Evolutionary conservation across 2,888 invertebrate species (phyloP).

Genomic region (Meiosimyza decipiens): DNA sequence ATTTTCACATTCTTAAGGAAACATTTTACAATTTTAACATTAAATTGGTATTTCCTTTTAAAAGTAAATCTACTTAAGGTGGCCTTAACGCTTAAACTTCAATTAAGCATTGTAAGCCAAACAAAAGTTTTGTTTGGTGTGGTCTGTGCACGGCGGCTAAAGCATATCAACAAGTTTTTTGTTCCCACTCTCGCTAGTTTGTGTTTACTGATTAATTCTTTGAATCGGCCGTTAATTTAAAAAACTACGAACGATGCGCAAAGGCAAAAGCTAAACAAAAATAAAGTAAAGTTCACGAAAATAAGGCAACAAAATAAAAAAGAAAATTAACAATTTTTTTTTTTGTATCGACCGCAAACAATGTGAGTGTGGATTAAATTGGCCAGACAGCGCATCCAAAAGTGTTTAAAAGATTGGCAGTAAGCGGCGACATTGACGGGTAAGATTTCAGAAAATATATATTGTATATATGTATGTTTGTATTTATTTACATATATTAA

Average conservation of each 20-base stretch:
- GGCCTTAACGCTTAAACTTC: too few relatives aligned
- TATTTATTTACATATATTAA: conserved; percentile 5
- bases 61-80: too few relatives aligned
- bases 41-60: too few relatives aligned
- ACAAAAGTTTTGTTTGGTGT: neutral
- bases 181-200: neutral
- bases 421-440: neutral
- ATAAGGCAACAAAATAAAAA: conserved; percentile 21
- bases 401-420: neutral
- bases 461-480: neutral
- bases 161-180: conserved; percentile 20
- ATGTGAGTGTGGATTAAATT: conserved; percentile 15
- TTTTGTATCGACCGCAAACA: too few relatives aligned
- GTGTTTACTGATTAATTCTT: conserved; percentile 32
- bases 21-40: too few relatives aligned
- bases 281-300: conserved; percentile 1
- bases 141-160: neutral
- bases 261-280: conserved; percentile 15
- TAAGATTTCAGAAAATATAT: too few relatives aligned
- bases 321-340: too few relatives aligned
- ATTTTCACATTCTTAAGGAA: too few relatives aligned
- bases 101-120: neutral
- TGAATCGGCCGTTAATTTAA: conserved; percentile 42
- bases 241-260: conserved; percentile 14
- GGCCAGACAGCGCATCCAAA: conserved; percentile 7